Base-by-base conservation (phyloP, 2,888 invertebrate genomes). In the Dasypogon diadema region DNA sequence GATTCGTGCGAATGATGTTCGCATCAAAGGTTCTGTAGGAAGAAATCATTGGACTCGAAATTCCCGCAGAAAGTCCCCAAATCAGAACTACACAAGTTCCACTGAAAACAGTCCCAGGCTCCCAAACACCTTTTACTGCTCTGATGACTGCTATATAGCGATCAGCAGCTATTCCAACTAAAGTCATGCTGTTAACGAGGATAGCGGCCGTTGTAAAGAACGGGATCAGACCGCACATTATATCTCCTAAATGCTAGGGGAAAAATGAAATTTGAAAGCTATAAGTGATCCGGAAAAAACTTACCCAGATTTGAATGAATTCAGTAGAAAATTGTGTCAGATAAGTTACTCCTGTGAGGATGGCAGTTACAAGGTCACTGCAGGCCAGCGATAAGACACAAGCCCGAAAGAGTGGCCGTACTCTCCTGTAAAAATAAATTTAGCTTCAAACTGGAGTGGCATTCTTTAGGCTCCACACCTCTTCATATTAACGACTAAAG, bases 81-180 rank as follows among this genome's bases (percentile, higher is more conserved):
- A 88, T 81, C 16, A 81, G 60, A 1, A 82, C 70, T 56, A 86
- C 81, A 60, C 82, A 81, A 0, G 84, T 22, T 10, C 83, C 51
- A 79, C 88, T 87, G 58, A 81, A 82, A 22, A 80, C 78, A 5
- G 80, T 80, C 55, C 80, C 81, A 0, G 89, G 88, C 79, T 88
- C 85, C 88, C 88, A 89, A 1, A 14, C 30, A 5, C 80, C 78
- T n/a, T 82, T 83, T n/a, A 86, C 81, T 0, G 86, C 85, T 48
- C 85, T 84, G 68, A 87, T 86, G 1, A 88, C 85, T 48, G 87
- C 88, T 81, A 86, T 83, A 78, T 89, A 90, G 65, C 90, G 85
- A 80, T 90, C 89, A 68, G 89, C 78, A 2, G 90, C 89, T 18
- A 90, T 88, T 14, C 87, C 86, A 10, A 89, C 85, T 16, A 90